Conservation (phyloP, 2,888 invertebrate species). For the Eugnorisma glareosa region DNA sequence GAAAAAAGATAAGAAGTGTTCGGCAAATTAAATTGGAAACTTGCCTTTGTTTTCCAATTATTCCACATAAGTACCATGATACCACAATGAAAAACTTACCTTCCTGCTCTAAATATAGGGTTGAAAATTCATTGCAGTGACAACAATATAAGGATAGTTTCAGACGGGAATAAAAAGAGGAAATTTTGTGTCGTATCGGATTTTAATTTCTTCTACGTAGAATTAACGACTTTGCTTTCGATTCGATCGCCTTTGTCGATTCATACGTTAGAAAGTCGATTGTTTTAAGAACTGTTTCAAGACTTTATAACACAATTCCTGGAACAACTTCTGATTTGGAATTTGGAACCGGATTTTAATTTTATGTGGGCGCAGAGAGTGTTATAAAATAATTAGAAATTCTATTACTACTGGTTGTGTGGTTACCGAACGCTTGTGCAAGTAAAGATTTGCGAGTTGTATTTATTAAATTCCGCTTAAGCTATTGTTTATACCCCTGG, state of each 20-base stretch:
- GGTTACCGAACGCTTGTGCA: neutral
- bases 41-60: slow-evolving; percentile 70
- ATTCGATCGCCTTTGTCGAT: slow-evolving; percentile 76
- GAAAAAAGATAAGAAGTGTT: slow-evolving; percentile 85
- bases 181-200: slow-evolving; percentile 89
- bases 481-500: neutral
- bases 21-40: slow-evolving; percentile 89
- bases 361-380: neutral
- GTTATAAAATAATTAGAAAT: slow-evolving; percentile 2
- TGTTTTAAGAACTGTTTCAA: slow-evolving; percentile 67
- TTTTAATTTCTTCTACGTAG: slow-evolving; percentile 88
- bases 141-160: slow-evolving; percentile 67
- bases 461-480: neutral
- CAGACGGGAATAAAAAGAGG: slow-evolving; percentile 76
- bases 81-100: slow-evolving; percentile 55
- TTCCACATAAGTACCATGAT: slow-evolving; percentile 62
- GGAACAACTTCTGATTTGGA: slow-evolving; percentile 35
- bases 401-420: neutral
- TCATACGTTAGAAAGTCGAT: slow-evolving; percentile 82
- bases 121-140: slow-evolving; percentile 46
- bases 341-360: slow-evolving; percentile 39
- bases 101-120: slow-evolving; percentile 15
- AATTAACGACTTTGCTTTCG: slow-evolving; percentile 88
- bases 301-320: slow-evolving; percentile 68
- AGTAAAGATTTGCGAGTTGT: neutral